Base-by-base conservation (phyloP, 2,888 invertebrate species). In the Cenopis cana region DNA sequence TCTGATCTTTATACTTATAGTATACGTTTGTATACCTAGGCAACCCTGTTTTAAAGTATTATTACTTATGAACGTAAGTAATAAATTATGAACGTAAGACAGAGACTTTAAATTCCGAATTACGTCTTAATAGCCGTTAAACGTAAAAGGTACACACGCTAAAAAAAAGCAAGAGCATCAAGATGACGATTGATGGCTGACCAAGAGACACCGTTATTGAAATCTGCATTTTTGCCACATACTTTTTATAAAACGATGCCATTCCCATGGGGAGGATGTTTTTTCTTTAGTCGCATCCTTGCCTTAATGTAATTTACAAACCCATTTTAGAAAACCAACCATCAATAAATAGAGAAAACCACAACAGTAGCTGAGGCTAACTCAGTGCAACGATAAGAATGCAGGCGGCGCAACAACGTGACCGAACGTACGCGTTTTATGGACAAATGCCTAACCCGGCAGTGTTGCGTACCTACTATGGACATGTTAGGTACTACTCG, bases 351-450 rank as follows among this genome's bases (percentile, higher is more conserved):
- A 36, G 17, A 36, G 14, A 38, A 59, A 38, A 41, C 46, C 8
- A 20, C 54, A 57, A 24, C 49, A 57, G 78, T 75, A 69, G 66
- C 69, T 74, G 41, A 33, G 46, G 46, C 46, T 56, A 65, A 29
- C 18, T 55, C 46, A 57, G 56, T 41, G 56, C 56, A 52, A 60
- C 52, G 68, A 50, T 55, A 46, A 57, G 79, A 79, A 79, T 12
- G 20, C 88, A 83, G 87, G 84, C 77, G 76, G 61, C 72, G 41
- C n/a, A 33, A 77, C 82, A 88, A 89, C 87, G 89, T 89, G 88
- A 87, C 84, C 81, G 79, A 76, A 24, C 82, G 81, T 83, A 82
- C 80, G 81, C 80, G 77, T 60, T 69, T 75, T 14, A 41, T 59
- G 41, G 12, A 41, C 41, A 41, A 41, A 41, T 59, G 29, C 24